Evolutionary conservation across 2,888 invertebrate species (phyloP), one percentile per base, ranked within the genome.

Genomic region (Lydus trimaculatus): DNA sequence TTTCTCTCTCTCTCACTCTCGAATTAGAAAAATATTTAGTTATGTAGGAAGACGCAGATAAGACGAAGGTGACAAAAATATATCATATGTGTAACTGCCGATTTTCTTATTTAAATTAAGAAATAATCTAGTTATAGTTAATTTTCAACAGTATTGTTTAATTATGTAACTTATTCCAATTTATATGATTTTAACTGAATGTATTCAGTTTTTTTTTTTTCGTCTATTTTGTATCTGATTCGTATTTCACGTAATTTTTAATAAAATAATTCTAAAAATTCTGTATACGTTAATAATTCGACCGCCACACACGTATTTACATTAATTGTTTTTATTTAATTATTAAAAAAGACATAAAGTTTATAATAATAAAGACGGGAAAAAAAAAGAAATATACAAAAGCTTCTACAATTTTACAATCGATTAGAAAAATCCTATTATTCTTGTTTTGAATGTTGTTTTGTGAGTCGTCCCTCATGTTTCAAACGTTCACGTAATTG

Each of bases 401-500:
- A 48, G 23, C 9, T 8, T 48, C 17, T 11, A 48, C 9, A n/a
- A 39, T 4, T 36, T 6, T 36, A 11, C 11, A 36, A 9, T 36
- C 4, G 13, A 1, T 5, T 13, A 13, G 4, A 3, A 23, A 52
- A 9, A 52, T 1, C 5, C 15, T 5, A 7, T 25, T 52, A 52
- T 5, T 52, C 52, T 1, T 13, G 4, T 52, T 52, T 52, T 13
- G 52, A 52, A 25, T 11, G 11, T 15, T 52, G 23, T 25, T 25
- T 52, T 3, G 11, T 52, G 7, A 52, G 13, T 4, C 52, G 52
- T 33, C 87, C 87, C 70, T 90, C 86, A 71, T 88, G 87, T 84
- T 90, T 90, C 67, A 90, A 87, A 65, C 90, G 89, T 78, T 93
- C 92, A 76, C 90, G 88, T 28, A 95, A 84, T 81, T 95, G 95